Evolutionary conservation across 2,888 invertebrate genomes (phyloP), one percentile per base, ranked within the genome.

Genomic region (Ellobium chinense): DNA sequence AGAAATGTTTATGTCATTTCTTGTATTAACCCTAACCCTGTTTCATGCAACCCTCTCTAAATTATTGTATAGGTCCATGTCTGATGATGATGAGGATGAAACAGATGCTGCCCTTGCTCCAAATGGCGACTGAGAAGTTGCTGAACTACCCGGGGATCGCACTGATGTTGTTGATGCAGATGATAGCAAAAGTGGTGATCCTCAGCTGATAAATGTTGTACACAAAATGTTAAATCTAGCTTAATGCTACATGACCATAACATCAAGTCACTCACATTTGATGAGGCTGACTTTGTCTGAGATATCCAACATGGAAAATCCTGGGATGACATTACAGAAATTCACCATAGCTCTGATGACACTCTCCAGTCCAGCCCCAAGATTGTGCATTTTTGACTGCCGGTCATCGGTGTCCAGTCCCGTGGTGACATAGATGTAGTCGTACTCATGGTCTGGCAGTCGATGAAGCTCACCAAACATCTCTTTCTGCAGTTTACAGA

Each of bases 361-460:
- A 18, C 31, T 70, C 60, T 78, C 78, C 63, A 78, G 21, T 1
- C 39, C 29, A 54, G 36, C 36, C 18, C 63, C 66, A 31, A 62
- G 36, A 2, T 56, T 27, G 31, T 39, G 46, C 24, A 60, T 34
- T 14, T 62, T 18, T n/a, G 69, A 56, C 54, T 80, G 77, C 0
- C 80, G 39, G 39, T 77, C 80, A 34, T 83, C 82, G 18, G 78
- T 77, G 62, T 80, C 82, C 21, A 83, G 74, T 0, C 82, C 82
- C 1, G 82, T 83, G 5, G 73, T 68, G 31, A 60, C 72, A 58
- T 66, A 83, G 4, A 83, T 73, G 18, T 78, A 78, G 58, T 77
- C 77, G 46, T 83, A 80, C 31, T 83, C 82, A 27, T 83, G 72
- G 12, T 80, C 74, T 9, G 80, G 74, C 27, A 83, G 34, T 14